Conservation (phyloP, 2,797 vertebrate species). For the Sebastes minor region DNA sequence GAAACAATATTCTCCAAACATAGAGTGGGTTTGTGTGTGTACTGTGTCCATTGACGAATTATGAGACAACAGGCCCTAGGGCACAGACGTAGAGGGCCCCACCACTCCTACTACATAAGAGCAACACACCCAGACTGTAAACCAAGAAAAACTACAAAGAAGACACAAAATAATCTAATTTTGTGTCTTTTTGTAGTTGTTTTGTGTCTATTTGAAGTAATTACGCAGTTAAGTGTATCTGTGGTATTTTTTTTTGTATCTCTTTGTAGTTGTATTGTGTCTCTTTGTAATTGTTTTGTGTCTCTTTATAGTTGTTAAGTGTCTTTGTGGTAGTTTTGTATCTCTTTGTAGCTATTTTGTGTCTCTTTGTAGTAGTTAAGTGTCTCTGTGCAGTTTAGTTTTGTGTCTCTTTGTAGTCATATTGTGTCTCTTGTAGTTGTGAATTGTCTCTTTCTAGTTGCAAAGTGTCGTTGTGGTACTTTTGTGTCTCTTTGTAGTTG, state of each 20-base stretch:
- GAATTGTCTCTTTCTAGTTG: neutral
- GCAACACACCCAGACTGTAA: neutral
- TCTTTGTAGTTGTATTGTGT: neutral
- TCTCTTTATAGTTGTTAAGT: neutral
- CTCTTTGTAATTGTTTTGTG: neutral
- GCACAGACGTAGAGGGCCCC: neutral
- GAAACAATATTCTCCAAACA: slow-evolving; percentile 20
- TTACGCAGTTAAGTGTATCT: neutral
- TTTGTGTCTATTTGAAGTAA: neutral
- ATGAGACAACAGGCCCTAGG: neutral
- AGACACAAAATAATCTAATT: neutral
- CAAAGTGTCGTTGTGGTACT: neutral
- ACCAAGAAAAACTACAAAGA: neutral
- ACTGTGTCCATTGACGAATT: neutral
- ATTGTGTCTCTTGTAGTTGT: too few relatives aligned
- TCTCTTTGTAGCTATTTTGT: neutral
- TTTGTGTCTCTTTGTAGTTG: neutral
- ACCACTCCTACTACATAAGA: neutral
- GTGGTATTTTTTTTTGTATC: neutral
- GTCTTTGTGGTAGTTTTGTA: neutral
- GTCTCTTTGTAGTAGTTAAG: neutral
- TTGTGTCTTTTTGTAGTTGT: neutral
- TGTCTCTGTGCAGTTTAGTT: neutral
- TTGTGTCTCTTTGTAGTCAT: too few relatives aligned
- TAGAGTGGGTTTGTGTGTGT: neutral